phyloP scores from a whole-genome alignment of 2,888 invertebrate species.

The Brenthis daphne region DNA sequence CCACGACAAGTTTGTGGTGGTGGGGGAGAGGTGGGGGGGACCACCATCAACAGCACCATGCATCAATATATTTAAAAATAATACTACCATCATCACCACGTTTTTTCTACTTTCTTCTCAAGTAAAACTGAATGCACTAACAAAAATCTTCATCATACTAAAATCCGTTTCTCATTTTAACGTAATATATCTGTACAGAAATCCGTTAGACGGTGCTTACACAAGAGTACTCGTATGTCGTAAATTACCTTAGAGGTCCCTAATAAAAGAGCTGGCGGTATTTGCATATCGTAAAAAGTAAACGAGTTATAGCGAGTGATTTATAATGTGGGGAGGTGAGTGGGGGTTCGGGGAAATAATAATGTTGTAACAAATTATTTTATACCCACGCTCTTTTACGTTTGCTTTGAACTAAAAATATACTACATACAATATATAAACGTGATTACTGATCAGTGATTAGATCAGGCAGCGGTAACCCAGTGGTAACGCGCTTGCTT shows the following conservation, averaged over 20 bases:
- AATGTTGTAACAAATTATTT: background rate
- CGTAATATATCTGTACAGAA: background rate
- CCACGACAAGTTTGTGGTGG: no score
- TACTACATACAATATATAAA: no score
- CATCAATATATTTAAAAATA: no score
- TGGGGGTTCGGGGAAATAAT: background rate
- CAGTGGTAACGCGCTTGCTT: no score
- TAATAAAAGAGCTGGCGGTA: conserved; percentile 17
- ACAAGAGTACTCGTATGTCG: conserved; percentile 2
- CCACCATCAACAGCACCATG: no score
- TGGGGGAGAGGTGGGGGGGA: no score
- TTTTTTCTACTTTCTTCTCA: no score
- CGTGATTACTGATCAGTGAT: no score
- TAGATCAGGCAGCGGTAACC: no score
- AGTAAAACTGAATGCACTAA: no score
- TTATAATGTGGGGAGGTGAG: conserved; percentile 3
- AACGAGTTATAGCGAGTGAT: conserved; percentile 8
- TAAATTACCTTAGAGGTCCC: conserved; percentile 23
- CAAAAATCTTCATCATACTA: no score
- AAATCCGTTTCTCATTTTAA: background rate
- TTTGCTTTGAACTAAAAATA: background rate
- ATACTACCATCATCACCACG: no score
- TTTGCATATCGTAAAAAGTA: conserved; percentile 24
- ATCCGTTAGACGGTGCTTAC: background rate
- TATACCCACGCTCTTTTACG: background rate